A percentile compares a stretch with the other conserved stretches of the same genome.
phyloP scores from a whole-genome alignment of 2,797 vertebrate species.

The Enteromius mattozi region DNA sequence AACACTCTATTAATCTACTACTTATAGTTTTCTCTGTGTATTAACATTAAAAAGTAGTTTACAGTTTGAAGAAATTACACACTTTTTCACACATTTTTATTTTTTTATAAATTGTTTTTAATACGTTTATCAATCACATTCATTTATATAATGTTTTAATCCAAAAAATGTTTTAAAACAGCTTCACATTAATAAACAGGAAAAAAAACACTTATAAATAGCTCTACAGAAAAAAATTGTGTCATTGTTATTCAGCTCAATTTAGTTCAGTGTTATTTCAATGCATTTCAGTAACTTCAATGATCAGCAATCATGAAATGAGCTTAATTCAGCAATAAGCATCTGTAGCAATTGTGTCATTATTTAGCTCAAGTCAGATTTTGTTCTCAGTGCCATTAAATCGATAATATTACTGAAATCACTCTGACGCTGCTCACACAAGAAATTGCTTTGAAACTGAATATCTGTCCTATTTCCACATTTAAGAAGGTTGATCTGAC shows the following conservation, averaged over 20 bases:
- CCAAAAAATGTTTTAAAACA: not conserved
- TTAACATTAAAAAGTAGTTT: not conserved
- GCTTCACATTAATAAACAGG: not conserved
- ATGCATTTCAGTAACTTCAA: not conserved
- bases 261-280: not conserved
- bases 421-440: not conserved
- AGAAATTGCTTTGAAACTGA: conserved; percentile 52
- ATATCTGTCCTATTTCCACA: conserved; percentile 42
- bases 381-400: not conserved
- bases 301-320: not conserved
- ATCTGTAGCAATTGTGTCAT: not conserved
- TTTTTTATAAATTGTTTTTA: not conserved
- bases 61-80: not conserved
- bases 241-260: not conserved
- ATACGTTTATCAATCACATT: not conserved
- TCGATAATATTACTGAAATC: not conserved
- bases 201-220: not conserved
- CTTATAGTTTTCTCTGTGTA: not conserved
- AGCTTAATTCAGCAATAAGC: not conserved
- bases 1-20: not conserved
- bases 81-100: not conserved
- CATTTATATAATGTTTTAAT: not conserved
- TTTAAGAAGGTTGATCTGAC: conserved; percentile 51
- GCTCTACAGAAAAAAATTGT: not conserved
- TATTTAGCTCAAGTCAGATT: not conserved